Evolutionary conservation across 1,140 invertebrate genomes (phyloP), one percentile per base, ranked within the genome.

Genomic region (Bicyclus anynana): DNA sequence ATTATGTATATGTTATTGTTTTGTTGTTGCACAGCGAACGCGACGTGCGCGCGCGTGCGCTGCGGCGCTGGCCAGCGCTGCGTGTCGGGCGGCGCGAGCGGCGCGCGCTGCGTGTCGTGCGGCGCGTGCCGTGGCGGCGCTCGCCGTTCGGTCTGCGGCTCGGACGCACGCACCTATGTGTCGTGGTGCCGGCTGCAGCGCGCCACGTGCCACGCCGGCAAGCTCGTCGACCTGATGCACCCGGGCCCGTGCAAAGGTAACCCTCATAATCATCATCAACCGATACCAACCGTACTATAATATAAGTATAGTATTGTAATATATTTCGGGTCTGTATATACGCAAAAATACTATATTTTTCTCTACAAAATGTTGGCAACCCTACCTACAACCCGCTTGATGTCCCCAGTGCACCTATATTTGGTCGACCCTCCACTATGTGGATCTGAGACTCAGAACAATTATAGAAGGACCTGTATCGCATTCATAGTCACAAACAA

Each of bases 151-250:
- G 72, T 98, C 38, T 98, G 97, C 89, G 96, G 94, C 48, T 92
- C 91, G 46, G 96, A 98, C 84, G 93, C 95, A 67, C 91, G 91
- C 64, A 97, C 95, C 0, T 97, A 97, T 84, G 89, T 91, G 18
- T 96, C 94, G 37, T 96, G 95, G 93, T 97, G 96, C 87, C 93
- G 96, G 64, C 94, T 97, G 92, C 92, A 95, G 69, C 92, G 94
- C 67, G 94, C 95, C 65, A 92, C 96, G 0, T 98, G 97, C 81
- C 90, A 90, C 64, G 95, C 92, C n/a, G 94, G 95, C 21, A 92
- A 92, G 59, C 93, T 95, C 55, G 92, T 97, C 49, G 94, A 96
- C 65, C 94, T 95, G 2, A 90, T 93, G 71, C 91, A 94, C 71
- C 89, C 92, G 23, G 95, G 95, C 50, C 91, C 91, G 57, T 96